phyloP scores from a whole-genome alignment of 2,113 vertebrate genomes.

The Zingel zingel region DNA sequence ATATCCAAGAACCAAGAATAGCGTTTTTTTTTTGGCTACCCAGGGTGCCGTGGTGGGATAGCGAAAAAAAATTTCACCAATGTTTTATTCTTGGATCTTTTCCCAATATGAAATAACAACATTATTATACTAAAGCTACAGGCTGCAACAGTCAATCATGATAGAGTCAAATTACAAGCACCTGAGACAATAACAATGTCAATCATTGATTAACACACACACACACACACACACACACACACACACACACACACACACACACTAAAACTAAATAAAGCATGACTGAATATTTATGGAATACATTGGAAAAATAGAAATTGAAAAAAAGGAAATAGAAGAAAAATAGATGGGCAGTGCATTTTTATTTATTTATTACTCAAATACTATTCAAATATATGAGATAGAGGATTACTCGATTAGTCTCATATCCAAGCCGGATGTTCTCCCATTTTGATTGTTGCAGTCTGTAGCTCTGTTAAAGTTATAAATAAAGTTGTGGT shows the following conservation, averaged over 20 bases:
- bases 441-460: neutral
- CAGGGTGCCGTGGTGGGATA: neutral
- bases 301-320: neutral
- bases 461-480: neutral
- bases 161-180: neutral
- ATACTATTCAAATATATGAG: neutral
- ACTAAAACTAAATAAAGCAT: too few species aligned
- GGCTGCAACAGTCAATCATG: too few species aligned
- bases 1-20: too few species aligned
- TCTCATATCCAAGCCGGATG: neutral
- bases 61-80: neutral
- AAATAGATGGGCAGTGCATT: neutral
- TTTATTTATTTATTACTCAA: neutral
- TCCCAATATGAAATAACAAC: neutral
- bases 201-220: neutral
- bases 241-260: too few species aligned
- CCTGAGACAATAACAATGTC: neutral
- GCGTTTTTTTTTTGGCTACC: neutral
- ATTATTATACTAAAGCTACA: neutral
- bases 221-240: too few species aligned
- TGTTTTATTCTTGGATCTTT: neutral
- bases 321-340: too few species aligned
- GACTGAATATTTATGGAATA: too few species aligned
- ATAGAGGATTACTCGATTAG: neutral
- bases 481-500: neutral